phyloP scores from a whole-genome alignment of 2,113 vertebrate species.

The Colius striatus region DNA sequence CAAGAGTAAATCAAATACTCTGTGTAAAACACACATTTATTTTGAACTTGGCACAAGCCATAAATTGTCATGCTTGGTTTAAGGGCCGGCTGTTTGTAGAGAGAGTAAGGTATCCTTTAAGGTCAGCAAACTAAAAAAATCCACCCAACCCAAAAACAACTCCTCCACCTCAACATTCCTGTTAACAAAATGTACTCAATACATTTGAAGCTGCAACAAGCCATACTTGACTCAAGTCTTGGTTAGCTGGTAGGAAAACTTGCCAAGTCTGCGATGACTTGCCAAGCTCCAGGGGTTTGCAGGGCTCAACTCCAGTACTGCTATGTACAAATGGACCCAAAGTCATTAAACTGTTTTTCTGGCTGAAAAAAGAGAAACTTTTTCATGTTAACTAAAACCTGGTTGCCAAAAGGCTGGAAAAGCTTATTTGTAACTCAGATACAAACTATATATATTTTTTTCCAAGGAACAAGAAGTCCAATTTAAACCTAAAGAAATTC shows the following conservation, averaged over 20 bases:
- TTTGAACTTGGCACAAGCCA: neutral
- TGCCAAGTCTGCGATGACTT: slow-evolving; percentile 65
- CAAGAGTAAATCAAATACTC: neutral
- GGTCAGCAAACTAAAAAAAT: neutral
- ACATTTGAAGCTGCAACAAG: slow-evolving; percentile 39
- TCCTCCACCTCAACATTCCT: neutral
- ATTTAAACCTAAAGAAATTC: slow-evolving; percentile 30
- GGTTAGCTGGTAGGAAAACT: slow-evolving; percentile 50
- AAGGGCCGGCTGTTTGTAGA: neutral
- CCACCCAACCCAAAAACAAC: neutral
- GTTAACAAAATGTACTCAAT: slow-evolving; percentile 64
- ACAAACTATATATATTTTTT: slow-evolving; percentile 3
- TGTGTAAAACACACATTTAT: neutral
- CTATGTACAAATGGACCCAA: slow-evolving; percentile 71
- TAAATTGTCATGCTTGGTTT: neutral
- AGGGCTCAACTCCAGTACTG: slow-evolving; percentile 57
- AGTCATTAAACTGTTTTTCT: slow-evolving; percentile 75
- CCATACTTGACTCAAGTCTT: slow-evolving; percentile 51
- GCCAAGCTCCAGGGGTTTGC: slow-evolving; percentile 79
- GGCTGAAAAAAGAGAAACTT: slow-evolving; percentile 62
- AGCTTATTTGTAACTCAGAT: slow-evolving; percentile 36
- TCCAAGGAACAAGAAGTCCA: neutral
- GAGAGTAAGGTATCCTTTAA: neutral
- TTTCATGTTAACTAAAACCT: slow-evolving; percentile 71
- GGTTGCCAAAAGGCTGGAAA: slow-evolving; percentile 67